A percentile compares a stretch with the other conserved stretches of the same genome.
Conservation (phyloP, 2,797 vertebrate genomes). For the Coendou prehensilis region DNA sequence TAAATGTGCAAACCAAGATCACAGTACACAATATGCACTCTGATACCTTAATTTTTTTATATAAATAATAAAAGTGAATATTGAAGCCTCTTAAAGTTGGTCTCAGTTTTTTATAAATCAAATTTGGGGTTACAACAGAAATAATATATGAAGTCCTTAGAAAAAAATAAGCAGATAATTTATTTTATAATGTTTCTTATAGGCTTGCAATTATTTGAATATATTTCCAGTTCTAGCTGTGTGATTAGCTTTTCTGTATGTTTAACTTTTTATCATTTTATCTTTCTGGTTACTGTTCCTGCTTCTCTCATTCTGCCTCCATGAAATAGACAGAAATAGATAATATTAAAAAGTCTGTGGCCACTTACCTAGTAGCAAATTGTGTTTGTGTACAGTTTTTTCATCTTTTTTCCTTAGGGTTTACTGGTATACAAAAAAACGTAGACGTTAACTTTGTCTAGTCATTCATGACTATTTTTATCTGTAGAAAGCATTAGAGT, state of each 20-base stretch:
- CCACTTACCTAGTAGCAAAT: neutral
- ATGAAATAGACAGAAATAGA: slow-evolving; percentile 63
- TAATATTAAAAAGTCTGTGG: slow-evolving; percentile 44
- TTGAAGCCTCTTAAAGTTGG: slow-evolving; percentile 85
- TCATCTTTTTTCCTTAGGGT: neutral
- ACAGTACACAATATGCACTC: slow-evolving; percentile 86
- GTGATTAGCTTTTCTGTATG: slow-evolving; percentile 38
- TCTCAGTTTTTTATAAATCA: slow-evolving; percentile 84
- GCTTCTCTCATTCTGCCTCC: slow-evolving; percentile 30
- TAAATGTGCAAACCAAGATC: slow-evolving; percentile 87
- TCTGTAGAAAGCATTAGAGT: neutral
- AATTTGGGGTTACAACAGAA: slow-evolving; percentile 67
- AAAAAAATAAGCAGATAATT: slow-evolving; percentile 44
- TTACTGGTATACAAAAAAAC: neutral
- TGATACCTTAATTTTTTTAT: slow-evolving; percentile 87
- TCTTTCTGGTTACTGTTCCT: slow-evolving; percentile 51
- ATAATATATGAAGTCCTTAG: slow-evolving; percentile 56
- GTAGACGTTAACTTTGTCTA: neutral
- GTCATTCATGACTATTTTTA: neutral
- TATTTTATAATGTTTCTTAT: slow-evolving; percentile 68
- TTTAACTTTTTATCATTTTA: slow-evolving; percentile 55
- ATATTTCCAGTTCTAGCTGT: slow-evolving; percentile 32
- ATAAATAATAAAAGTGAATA: slow-evolving; percentile 89
- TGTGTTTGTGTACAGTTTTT: neutral
- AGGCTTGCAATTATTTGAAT: slow-evolving; percentile 50